A percentile compares a stretch with the other conserved stretches of the same genome.
These are phyloP conservation scores for Stenopsyche tienmushanensis DNA, from an alignment of 1,140 invertebrate genomes.

Conservation along the genomic window DNA sequence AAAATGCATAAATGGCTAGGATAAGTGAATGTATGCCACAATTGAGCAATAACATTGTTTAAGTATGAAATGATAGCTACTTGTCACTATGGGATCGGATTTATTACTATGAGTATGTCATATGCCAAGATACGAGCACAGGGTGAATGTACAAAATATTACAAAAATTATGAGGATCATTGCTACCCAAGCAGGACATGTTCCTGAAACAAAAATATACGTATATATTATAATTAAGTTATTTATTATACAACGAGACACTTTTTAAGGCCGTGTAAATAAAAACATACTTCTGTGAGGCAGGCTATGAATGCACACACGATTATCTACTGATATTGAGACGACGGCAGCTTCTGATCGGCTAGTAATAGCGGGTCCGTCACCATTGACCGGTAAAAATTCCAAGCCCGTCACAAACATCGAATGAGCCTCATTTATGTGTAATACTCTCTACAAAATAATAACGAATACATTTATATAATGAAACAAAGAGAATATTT, in stretches of 20 bases:
- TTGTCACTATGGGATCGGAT: too few species aligned
- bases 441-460: conserved; percentile 70
- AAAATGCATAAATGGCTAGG: too few species aligned
- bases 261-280: too few species aligned
- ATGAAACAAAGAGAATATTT: too few species aligned
- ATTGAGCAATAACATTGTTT: conserved; percentile 11
- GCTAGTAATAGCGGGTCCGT: conserved; percentile 65
- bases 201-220: conserved; percentile 61
- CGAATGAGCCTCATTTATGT: conserved; percentile 80
- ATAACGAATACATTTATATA: too few species aligned
- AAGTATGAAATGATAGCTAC: too few species aligned
- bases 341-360: conserved; percentile 82
- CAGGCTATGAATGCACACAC: conserved; percentile 86
- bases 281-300: conserved; percentile 73
- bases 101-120: conserved; percentile 52
- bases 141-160: conserved; percentile 71
- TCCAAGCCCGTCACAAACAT: conserved; percentile 94
- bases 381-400: conserved; percentile 75
- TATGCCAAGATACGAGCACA: conserved; percentile 79
- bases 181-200: conserved; percentile 75
- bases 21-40: too few species aligned
- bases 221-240: conserved; percentile 27
- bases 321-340: conserved; percentile 93
- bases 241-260: conserved; percentile 20
- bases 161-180: conserved; percentile 70